phyloP scores from a whole-genome alignment of 1,140 invertebrate species.

The Aplysia californica region DNA sequence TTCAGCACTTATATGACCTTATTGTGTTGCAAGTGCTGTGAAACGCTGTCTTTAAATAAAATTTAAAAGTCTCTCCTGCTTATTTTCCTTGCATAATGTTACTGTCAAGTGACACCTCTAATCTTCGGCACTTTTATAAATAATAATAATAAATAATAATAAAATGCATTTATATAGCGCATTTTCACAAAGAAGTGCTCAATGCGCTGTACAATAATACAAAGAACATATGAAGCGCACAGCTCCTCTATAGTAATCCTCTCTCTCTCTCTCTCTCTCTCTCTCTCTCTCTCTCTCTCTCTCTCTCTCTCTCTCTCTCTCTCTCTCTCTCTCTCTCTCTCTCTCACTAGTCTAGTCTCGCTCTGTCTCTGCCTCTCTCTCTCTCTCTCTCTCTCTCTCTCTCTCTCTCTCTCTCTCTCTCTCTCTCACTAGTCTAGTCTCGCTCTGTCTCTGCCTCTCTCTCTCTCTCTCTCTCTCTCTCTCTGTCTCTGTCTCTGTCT shows the following conservation, averaged over 20 bases:
- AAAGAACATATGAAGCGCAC: too few relatives aligned
- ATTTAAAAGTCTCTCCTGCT: too few relatives aligned
- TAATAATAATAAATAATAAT: too few relatives aligned
- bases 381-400: conserved; percentile 16
- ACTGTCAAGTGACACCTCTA: too few relatives aligned
- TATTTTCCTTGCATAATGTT: too few relatives aligned
- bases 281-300: conserved; percentile 10
- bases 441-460: conserved; percentile 6
- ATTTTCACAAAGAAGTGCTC: too few relatives aligned
- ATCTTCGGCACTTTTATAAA: too few relatives aligned
- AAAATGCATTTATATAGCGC: too few relatives aligned
- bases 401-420: conserved; percentile 16
- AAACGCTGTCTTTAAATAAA: too few relatives aligned
- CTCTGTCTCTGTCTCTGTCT: conserved; percentile 8
- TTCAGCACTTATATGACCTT: too few relatives aligned
- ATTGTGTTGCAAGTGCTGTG: too few relatives aligned
- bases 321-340: conserved; percentile 13
- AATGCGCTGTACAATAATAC: too few relatives aligned
- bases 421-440: background rate
- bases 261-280: conserved; percentile 16
- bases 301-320: conserved; percentile 10
- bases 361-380: conserved; percentile 1
- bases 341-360: background rate
- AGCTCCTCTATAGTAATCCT: background rate
- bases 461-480: conserved; percentile 15